Evolutionary conservation across 2,797 vertebrate genomes (phyloP), one percentile per base, ranked within the genome.

Genomic region (Spinibarbus caldwelli): DNA sequence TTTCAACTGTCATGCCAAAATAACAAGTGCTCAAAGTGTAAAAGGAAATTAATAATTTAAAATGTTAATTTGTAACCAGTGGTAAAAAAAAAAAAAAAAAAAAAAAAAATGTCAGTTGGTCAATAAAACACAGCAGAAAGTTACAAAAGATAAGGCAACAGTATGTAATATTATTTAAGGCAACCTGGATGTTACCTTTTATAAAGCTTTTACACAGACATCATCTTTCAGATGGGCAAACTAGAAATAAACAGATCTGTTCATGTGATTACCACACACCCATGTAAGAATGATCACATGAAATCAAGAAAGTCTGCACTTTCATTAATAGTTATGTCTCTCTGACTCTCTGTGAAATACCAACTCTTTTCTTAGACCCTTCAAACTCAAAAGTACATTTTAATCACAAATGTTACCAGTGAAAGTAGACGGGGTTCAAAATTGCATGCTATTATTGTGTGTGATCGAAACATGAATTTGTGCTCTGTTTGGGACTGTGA

Each of bases 401-500:
- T 31, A 64, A 64, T 31, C 14, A 31, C 59, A 64, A 71, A 43
- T 26, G 38, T 43, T 71, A 45, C 38, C 5, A 26, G 38, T 71
- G 21, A n/a, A 26, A 19, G 29, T 17, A 15, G 14, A 31, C 6
- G 2, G 14, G 26, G 12, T 64, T 64, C 59, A 62, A 47, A n/a
- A n/a, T 9, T 21, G 76, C 7, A 15, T 26, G 75, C 19, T n/a
- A 26, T 38, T 36, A 59, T 12, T 38, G 23, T 21, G 15, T 41
- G 19, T 26, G 9, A 21, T 21, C 5, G 12, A 19, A 71, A 41
- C 29, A 23, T 34, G 38, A 49, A 47, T 41, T 14, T 38, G 36
- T 47, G 19, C 19, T 19, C 36, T 57, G 2, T 62, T 88, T 87
- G 76, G 72, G 66, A 88, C 78, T 67, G 11, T 47, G 59, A 49